These are phyloP conservation scores for Notamacropus eugenii DNA, from an alignment of 2,797 vertebrate species.

Conservation along the genomic window DNA sequence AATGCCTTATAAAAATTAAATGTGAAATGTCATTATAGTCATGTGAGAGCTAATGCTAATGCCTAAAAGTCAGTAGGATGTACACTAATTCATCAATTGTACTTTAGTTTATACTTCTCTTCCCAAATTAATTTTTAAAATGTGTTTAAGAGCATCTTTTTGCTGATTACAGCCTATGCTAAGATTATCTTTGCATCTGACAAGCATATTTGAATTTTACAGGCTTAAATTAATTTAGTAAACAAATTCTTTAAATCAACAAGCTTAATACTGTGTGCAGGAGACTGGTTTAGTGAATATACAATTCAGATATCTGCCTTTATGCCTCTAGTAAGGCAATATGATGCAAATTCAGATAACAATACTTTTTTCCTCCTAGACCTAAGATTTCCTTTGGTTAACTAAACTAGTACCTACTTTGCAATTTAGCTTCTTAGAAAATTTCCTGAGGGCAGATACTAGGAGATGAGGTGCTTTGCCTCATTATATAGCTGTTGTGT, in stretches of 20 bases:
- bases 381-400: too few species aligned
- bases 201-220: neutral
- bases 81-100: neutral
- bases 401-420: neutral
- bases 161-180: neutral
- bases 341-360: neutral
- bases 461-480: neutral
- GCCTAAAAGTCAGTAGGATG: neutral
- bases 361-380: neutral
- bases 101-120: neutral
- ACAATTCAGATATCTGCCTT: neutral
- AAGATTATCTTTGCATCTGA: neutral
- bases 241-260: neutral
- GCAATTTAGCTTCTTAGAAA: neutral
- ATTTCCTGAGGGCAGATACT: neutral
- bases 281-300: neutral
- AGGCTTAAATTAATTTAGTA: constrained; percentile 3
- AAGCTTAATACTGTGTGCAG: neutral
- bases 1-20: neutral
- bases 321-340: neutral
- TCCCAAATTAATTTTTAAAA: neutral
- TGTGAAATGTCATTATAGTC: neutral
- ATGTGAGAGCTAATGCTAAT: neutral
- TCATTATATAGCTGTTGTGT: neutral
- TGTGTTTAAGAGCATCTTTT: constrained; percentile 12